Percentiles rank a stretch among this genome's conserved stretches.
Evolutionary conservation across 2,797 vertebrate species (phyloP).

Genomic region (Mallotus villosus): DNA sequence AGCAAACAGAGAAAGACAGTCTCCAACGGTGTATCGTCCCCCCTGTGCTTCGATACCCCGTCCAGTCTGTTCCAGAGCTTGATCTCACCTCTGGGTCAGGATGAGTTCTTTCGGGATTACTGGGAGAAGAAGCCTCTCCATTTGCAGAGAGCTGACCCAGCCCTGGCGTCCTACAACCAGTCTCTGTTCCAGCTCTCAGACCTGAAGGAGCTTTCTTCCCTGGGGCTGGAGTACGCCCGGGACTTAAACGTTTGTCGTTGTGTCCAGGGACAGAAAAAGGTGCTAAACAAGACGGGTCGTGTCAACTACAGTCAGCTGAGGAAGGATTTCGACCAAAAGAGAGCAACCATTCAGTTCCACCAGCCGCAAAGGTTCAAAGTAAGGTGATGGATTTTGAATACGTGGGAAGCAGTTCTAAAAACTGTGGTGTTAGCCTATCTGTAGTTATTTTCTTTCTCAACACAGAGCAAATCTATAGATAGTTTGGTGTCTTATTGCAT

Average conservation of each 20-base stretch:
- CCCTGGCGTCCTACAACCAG: constrained; percentile 70
- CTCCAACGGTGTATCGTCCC: constrained; percentile 56
- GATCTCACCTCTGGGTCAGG: constrained; percentile 76
- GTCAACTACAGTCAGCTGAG: constrained; percentile 79
- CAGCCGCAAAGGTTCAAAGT: constrained; percentile 96
- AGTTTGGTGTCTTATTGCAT: too few species aligned
- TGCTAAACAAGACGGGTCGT: constrained; percentile 81
- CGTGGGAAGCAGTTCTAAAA: too few species aligned
- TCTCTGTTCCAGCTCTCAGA: constrained; percentile 84
- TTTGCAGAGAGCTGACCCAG: constrained; percentile 74
- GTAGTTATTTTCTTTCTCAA: background rate
- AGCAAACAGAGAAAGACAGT: constrained; percentile 32
- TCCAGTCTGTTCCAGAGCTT: constrained; percentile 81
- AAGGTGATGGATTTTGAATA: constrained; percentile 22
- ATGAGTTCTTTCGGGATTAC: constrained; percentile 82
- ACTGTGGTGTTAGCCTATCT: too few species aligned
- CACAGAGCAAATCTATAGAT: background rate
- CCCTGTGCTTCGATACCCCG: constrained; percentile 76
- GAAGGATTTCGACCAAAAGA: constrained; percentile 82
- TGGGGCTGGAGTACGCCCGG: constrained; percentile 74
- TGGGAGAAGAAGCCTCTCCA: constrained; percentile 91
- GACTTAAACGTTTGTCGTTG: constrained; percentile 87
- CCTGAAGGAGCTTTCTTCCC: constrained; percentile 75
- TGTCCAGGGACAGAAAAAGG: constrained; percentile 80
- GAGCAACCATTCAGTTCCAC: constrained; percentile 91